Base-by-base conservation (phyloP, 2,113 vertebrate genomes). In the Tachysurus fulvidraco region DNA sequence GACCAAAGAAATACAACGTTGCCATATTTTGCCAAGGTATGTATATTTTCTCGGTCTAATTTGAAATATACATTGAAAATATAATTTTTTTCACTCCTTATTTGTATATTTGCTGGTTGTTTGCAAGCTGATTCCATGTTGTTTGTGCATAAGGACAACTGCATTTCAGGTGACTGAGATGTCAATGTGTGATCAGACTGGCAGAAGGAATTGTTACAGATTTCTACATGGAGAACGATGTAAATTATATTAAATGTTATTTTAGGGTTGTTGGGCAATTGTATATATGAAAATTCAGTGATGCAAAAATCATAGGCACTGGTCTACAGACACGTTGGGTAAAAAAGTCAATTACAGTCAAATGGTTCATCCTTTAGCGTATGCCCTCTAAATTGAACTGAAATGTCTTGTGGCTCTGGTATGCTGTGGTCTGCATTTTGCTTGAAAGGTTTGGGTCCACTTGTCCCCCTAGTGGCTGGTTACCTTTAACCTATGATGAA, bases 21-120 rank as follows among this genome's bases (percentile, higher is more conserved):
- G 52, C 30, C 14, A 76, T 85, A 85, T 65, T 85, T 25, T 73
- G 64, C 44, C 74, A 41, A 74, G 55, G 55, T 2, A 25, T 23
- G 21, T 25, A 55, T 16, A 46, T 25, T 13, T n/a, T 84, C 25
- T 55, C 36, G 28, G 23, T 54, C 44, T 55, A 30, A 36, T 36
- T 57, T 23, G 13, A 64, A 12, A 46, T 71, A 9, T 71, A n/a
- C 1, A 25, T 28, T n/a, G 36, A 36, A 36, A 36, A 36, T 36
- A 36, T 36, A 36, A 36, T 36, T 36, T 36, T 76, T n/a, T 50
- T 23, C 5, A 44, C 36, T 44, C 19, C 25, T 54, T 28, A 54
- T 54, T 28, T 77, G 50, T n/a, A 19, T 50, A 76, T n/a, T 77
- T 13, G 13, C 7, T 77, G 50, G 25, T 5, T n/a, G 19, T 30